Conservation (phyloP, 2,888 invertebrate species). For the Hydraecia micacea region DNA sequence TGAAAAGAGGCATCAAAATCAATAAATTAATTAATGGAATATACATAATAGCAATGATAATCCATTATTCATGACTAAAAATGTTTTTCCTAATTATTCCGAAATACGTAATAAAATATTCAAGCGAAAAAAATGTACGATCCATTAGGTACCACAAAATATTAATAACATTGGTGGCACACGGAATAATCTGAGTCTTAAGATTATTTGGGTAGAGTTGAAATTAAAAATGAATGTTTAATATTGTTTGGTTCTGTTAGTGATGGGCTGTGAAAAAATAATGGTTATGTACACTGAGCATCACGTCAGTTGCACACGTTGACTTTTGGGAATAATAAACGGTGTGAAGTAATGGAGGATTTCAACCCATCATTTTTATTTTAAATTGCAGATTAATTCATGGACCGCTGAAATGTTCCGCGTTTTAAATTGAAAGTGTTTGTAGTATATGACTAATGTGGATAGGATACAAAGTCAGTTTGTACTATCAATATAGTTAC, state of each 20-base stretch:
- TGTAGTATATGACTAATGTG: not conserved
- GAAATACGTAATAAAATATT: conserved; percentile 62
- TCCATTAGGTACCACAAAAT: conserved; percentile 63
- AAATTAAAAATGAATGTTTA: conserved; percentile 58
- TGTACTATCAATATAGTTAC: not conserved
- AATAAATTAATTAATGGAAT: conserved; percentile 15
- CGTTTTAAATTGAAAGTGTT: conserved; percentile 28
- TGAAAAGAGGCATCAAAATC: not conserved
- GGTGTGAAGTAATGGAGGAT: conserved; percentile 41
- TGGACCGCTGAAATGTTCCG: conserved; percentile 5
- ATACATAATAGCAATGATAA: conserved; percentile 6
- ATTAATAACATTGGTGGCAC: conserved; percentile 56
- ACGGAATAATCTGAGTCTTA: conserved; percentile 45
- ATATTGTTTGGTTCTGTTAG: conserved; percentile 73
- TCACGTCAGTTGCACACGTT: conserved; percentile 73
- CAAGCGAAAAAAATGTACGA: conserved; percentile 60
- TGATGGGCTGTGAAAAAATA: conserved; percentile 77
- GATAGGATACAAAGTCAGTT: not conserved
- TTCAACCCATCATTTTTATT: conserved; percentile 43
- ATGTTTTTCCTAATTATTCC: conserved; percentile 48
- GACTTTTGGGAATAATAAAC: conserved; percentile 64
- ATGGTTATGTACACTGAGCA: conserved; percentile 74
- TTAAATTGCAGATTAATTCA: conserved; percentile 36
- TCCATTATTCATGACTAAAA: conserved; percentile 45
- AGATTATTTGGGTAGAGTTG: conserved; percentile 52